Evolutionary conservation across 2,113 vertebrate species (phyloP).

Genomic region (Calyptomena viridis): DNA sequence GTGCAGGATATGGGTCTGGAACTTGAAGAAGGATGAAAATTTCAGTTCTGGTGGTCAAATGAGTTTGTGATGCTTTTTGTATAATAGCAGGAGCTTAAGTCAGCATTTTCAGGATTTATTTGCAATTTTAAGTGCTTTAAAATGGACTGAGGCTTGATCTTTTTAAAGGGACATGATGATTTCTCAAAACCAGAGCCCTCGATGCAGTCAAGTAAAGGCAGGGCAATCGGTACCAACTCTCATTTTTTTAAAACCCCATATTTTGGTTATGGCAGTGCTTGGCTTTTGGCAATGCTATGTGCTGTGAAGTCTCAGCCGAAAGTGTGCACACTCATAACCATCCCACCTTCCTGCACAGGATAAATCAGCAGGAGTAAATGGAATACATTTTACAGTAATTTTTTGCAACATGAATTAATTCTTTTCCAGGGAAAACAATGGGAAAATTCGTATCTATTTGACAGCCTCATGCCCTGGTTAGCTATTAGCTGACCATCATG

Average conservation of each 20-base stretch:
- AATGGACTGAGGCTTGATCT: not conserved
- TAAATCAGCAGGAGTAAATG: not conserved
- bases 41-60: slow-evolving; percentile 5
- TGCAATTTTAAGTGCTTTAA: not conserved
- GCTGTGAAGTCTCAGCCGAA: not conserved
- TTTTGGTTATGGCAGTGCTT: not conserved
- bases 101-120: slow-evolving; percentile 3
- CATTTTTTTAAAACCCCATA: not conserved
- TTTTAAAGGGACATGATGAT: not conserved
- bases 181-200: not conserved
- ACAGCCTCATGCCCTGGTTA: not conserved
- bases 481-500: not conserved
- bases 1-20: not conserved
- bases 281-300: not conserved
- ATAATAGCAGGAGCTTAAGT: not conserved
- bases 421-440: not conserved
- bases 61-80: not conserved
- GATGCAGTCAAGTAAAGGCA: not conserved
- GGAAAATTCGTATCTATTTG: not conserved
- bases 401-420: not conserved
- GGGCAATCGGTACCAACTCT: not conserved
- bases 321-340: not conserved
- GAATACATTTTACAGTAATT: not conserved
- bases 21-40: not conserved
- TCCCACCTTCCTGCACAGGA: not conserved